A percentile compares a stretch with the other conserved stretches of the same genome.
Evolutionary conservation across 1,140 invertebrate species (phyloP).

Genomic region (Lamellibrachia luymesi): DNA sequence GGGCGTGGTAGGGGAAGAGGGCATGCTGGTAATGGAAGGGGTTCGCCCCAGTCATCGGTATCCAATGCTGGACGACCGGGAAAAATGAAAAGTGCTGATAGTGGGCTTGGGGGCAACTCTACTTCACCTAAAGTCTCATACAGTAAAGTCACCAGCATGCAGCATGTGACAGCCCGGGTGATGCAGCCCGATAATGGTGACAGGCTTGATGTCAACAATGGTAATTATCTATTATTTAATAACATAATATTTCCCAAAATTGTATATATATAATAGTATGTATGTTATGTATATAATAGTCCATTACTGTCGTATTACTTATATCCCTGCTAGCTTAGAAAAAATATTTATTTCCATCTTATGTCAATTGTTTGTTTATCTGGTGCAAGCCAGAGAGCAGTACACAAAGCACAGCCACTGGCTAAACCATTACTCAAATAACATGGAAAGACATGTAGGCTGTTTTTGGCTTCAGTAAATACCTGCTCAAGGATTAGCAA

Average conservation of each 20-base stretch:
- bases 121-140: not conserved
- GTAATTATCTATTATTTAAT: not conserved
- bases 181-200: not conserved
- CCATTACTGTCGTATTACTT: too few species aligned
- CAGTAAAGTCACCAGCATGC: not conserved
- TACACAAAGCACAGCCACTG: too few species aligned
- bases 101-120: not conserved
- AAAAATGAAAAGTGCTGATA: constrained; percentile 8
- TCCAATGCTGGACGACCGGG: not conserved
- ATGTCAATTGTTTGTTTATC: too few species aligned
- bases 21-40: constrained; percentile 7
- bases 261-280: too few species aligned
- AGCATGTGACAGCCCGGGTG: not conserved
- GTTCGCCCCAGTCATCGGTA: not conserved
- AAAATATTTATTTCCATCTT: too few species aligned
- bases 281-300: too few species aligned
- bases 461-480: too few species aligned
- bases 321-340: too few species aligned
- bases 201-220: not conserved
- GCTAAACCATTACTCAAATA: too few species aligned
- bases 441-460: too few species aligned
- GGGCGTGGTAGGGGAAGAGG: constrained; percentile 41
- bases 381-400: too few species aligned
- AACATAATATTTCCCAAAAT: not conserved
- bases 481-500: too few species aligned